Conservation (phyloP, 2,888 invertebrate species). For the Alsophila aescularia region DNA sequence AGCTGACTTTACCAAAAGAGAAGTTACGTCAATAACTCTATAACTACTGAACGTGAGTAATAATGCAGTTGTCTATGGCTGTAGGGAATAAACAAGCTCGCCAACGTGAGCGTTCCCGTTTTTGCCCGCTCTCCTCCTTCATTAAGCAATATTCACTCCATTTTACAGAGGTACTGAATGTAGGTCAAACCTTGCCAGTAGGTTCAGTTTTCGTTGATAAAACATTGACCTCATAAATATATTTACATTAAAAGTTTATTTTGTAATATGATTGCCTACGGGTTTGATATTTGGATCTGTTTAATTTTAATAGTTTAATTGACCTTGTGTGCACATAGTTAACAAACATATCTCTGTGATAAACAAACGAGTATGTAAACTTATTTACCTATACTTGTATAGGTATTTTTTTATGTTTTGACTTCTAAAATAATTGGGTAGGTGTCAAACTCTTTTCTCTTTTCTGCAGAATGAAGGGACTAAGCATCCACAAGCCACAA, state of each 20-base stretch:
- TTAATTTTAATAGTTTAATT: no score
- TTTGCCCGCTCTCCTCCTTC: conserved; percentile 20
- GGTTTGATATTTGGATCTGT: neutral
- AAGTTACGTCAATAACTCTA: conserved; percentile 21
- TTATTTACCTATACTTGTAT: no score
- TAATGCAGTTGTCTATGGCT: no score
- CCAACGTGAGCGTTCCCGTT: conserved; percentile 13
- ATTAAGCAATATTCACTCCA: conserved; percentile 35
- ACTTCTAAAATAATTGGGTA: no score
- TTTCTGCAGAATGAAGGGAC: no score
- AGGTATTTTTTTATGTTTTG: no score
- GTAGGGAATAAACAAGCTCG: conserved; percentile 26
- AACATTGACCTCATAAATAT: conserved; percentile 17
- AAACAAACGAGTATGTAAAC: no score
- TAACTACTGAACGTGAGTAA: conserved; percentile 6
- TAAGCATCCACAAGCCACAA: no score
- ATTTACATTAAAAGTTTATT: conserved; percentile 18
- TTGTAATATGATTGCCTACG: neutral
- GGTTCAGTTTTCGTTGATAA: conserved; percentile 21
- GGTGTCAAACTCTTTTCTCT: no score
- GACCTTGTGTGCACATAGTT: no score
- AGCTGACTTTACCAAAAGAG: neutral
- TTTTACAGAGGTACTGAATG: conserved; percentile 25
- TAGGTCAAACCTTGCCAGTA: conserved; percentile 28
- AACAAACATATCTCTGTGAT: no score